Evolutionary conservation across 2,113 vertebrate genomes (phyloP), one percentile per base, ranked within the genome.

Genomic region (Apteryx owenii): DNA sequence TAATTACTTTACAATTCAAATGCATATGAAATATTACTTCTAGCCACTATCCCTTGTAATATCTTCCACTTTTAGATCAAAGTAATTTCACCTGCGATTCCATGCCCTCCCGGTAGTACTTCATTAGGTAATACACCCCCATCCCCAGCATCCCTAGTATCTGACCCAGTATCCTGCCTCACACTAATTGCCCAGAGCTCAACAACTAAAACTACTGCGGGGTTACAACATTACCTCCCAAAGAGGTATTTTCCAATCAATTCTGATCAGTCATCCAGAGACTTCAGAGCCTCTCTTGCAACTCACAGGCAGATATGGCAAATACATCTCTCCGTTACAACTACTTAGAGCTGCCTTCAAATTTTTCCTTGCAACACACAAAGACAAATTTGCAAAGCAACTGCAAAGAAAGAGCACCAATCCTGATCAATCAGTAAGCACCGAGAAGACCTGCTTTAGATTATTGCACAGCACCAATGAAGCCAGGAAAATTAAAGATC

Each of bases 231-330:
- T 6, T 1, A 1, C 16, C 62, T 77, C 28, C 62, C 0, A 0
- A 70, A 70, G 11, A 58, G 65, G 3, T 12, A 33, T 0, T 1
- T 44, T 65, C n/a, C 28, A 8, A 50, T 56, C 26, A 60, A 26
- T 38, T 85, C 64, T 26, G 78, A 83, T 19, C 23, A 48, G 33
- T 36, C 5, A 26, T 5, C 6, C 53, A 72, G 36, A 40, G 48
- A 40, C 64, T 77, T 26, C 8, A 14, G 48, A 80, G 66, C 5
- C 60, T 82, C 66, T 89, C 62, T 60, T 46, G 60, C 7, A 76
- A 36, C 20, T 25, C 36, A 26, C 0, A 3, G 44, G 15, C 1
- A 5, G 46, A 68, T 6, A 20, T 0, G 3, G 25, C 40, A 90
- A 81, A 82, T 2, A n/a, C 5, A 54, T 38, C 22, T 7, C 28